Evolutionary conservation across 1,140 invertebrate species (phyloP).

Genomic region (Pachypsylla venusta): DNA sequence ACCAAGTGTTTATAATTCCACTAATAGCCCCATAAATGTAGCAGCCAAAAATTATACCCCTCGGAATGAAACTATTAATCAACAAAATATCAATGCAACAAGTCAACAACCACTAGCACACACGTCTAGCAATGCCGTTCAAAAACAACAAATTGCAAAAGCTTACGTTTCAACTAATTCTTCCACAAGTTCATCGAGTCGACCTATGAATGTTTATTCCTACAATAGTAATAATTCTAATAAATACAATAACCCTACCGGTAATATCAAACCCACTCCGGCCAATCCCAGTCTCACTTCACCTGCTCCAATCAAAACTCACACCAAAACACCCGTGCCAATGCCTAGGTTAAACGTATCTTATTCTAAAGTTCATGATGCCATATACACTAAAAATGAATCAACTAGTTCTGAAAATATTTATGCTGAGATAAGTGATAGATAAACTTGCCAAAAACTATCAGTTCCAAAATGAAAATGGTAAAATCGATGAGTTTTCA

Average conservation of each 20-base stretch:
- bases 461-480: too few relatives aligned
- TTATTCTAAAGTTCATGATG: conserved; percentile 4
- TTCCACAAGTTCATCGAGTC: not conserved
- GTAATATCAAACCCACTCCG: not conserved
- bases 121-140: too few relatives aligned
- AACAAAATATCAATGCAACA: too few relatives aligned
- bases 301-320: not conserved
- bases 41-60: too few relatives aligned
- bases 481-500: too few relatives aligned
- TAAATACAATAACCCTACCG: not conserved
- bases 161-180: not conserved
- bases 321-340: conserved; percentile 3
- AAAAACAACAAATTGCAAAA: not conserved
- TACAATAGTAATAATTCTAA: not conserved
- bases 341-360: conserved; percentile 1
- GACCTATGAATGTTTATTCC: not conserved
- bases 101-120: too few relatives aligned
- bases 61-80: too few relatives aligned
- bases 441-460: too few relatives aligned
- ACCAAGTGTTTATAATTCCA: too few relatives aligned
- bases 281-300: too few relatives aligned
- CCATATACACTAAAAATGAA: not conserved
- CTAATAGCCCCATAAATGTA: too few relatives aligned
- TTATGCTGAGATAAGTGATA: conserved; percentile 3
- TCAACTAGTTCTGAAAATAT: not conserved